Evolutionary conservation across 2,113 vertebrate species (phyloP).

Genomic region (Bombycilla garrulus): DNA sequence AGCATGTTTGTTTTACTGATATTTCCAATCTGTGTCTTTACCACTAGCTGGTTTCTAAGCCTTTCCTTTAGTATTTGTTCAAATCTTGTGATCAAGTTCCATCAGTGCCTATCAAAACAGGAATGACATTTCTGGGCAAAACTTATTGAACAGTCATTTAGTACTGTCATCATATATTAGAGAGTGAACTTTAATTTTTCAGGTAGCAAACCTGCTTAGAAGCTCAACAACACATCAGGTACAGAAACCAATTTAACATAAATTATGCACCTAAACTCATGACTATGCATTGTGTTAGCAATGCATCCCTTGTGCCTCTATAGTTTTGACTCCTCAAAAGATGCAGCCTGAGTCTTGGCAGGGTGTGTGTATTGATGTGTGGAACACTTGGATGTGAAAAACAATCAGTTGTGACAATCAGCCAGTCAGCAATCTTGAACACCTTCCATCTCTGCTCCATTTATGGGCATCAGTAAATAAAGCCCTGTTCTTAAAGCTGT

Average conservation of each 20-base stretch:
- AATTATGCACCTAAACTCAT: background rate
- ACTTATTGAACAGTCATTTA: background rate
- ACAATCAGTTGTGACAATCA: conserved; percentile 44
- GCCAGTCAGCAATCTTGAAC: background rate
- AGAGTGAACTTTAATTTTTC: background rate
- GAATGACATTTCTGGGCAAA: background rate
- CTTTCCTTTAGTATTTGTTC: background rate
- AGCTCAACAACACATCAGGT: background rate
- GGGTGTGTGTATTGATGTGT: background rate
- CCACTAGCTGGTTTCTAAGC: background rate
- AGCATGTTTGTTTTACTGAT: background rate
- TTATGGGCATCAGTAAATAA: conserved; percentile 49
- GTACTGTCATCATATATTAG: background rate
- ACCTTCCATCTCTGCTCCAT: conserved; percentile 44
- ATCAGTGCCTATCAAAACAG: background rate
- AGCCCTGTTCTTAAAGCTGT: conserved; percentile 12
- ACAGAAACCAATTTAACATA: background rate
- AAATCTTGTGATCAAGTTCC: background rate
- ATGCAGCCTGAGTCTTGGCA: background rate
- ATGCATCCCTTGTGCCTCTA: background rate
- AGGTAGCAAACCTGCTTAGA: background rate
- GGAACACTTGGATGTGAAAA: conserved; percentile 22
- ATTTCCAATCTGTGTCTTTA: background rate
- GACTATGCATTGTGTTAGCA: background rate
- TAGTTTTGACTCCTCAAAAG: background rate